Evolutionary conservation across 2,797 vertebrate species (phyloP).

Genomic region (Threskiornis aethiopicus): DNA sequence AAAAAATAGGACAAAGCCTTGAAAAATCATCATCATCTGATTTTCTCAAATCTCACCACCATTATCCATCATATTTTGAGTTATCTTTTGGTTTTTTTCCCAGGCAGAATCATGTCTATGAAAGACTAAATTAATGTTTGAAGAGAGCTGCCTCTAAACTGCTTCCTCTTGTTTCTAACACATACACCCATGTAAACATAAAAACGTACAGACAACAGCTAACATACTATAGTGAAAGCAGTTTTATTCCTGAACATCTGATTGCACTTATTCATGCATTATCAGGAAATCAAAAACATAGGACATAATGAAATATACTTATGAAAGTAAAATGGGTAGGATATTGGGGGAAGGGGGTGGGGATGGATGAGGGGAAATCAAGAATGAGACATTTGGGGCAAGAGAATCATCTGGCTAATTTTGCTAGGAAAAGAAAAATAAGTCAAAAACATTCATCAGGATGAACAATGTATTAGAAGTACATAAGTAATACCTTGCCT

Average conservation of each 20-base stretch:
- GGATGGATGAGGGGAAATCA: neutral
- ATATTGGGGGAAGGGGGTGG: neutral
- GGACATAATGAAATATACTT: neutral
- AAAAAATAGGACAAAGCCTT: neutral
- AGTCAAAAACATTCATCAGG: neutral
- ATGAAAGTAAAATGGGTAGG: neutral
- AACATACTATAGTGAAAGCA: neutral
- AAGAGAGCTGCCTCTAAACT: neutral
- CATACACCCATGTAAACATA: neutral
- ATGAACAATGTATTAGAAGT: neutral
- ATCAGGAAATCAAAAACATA: neutral
- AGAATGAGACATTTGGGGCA: neutral
- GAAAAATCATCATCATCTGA: neutral
- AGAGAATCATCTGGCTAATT: conserved; percentile 3
- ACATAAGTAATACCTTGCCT: conserved; percentile 22
- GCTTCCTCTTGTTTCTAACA: neutral
- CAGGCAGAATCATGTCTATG: neutral
- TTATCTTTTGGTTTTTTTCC: neutral
- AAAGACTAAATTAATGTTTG: neutral
- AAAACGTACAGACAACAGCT: neutral
- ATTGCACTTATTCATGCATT: neutral
- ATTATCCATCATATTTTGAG: neutral
- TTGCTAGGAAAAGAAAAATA: neutral
- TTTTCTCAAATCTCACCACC: neutral
- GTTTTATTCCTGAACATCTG: neutral